phyloP scores from a whole-genome alignment of 92 coral and sea anemone genomes.

The Anthopleura xanthogrammica region DNA sequence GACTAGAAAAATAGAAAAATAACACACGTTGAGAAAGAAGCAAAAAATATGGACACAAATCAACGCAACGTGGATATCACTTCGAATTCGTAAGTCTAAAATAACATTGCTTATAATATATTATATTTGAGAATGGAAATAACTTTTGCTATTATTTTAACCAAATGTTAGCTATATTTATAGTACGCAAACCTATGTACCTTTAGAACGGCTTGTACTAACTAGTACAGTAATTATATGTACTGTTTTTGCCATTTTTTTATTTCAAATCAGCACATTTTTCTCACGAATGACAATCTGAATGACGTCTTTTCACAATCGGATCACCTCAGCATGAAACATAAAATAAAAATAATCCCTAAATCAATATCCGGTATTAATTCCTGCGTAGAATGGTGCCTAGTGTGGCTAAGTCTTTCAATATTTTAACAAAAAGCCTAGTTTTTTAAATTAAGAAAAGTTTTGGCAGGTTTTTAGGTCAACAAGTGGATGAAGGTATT shows the following conservation, averaged over 20 bases:
- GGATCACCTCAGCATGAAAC: constrained; percentile 1
- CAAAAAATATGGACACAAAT: too few species aligned
- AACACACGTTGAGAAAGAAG: too few species aligned
- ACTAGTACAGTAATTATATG: not conserved
- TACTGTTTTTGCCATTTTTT: not conserved
- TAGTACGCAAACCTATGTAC: not conserved
- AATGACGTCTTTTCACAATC: not conserved
- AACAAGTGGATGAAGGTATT: not conserved
- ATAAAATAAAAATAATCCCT: not conserved
- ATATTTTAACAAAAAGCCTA: not conserved
- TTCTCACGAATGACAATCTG: constrained; percentile 1
- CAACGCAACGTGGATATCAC: too few species aligned
- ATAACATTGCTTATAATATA: too few species aligned
- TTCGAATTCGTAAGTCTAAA: too few species aligned
- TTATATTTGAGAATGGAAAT: too few species aligned
- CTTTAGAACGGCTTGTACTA: not conserved
- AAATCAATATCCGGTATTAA: not conserved
- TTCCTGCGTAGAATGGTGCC: not conserved
- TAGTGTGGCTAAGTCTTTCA: not conserved
- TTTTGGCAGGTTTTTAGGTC: not conserved
- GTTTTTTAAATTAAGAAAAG: not conserved
- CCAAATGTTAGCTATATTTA: not conserved
- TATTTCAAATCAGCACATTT: not conserved
- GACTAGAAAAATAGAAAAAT: too few species aligned
- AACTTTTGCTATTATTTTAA: too few species aligned